A percentile compares a stretch with the other conserved stretches of the same genome.
These are phyloP conservation scores for Hyperopisus bebe DNA, from an alignment of 2,113 vertebrate genomes.

Conservation along the genomic window DNA sequence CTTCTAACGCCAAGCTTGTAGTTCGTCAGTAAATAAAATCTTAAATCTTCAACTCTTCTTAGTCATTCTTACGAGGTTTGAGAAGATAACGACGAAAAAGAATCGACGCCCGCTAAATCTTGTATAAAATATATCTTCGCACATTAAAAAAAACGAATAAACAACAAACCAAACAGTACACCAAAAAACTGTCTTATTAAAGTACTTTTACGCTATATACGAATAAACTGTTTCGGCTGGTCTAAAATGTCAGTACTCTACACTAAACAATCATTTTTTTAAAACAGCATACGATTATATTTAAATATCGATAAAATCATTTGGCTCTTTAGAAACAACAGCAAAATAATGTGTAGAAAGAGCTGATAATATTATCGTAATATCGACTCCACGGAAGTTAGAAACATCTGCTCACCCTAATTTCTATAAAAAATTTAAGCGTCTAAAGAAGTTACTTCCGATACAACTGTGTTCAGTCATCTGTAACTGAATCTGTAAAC, in stretches of 20 bases:
- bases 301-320: neutral
- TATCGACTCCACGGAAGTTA: neutral
- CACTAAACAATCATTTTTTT: neutral
- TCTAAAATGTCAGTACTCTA: neutral
- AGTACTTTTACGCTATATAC: neutral
- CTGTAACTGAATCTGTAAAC: neutral
- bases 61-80: constrained; percentile 16
- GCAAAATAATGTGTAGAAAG: neutral
- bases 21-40: constrained; percentile 15
- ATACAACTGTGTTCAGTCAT: neutral
- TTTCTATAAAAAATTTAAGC: constrained; percentile 1
- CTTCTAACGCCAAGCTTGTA: constrained; percentile 27
- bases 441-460: neutral
- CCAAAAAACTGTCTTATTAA: constrained; percentile 2
- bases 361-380: neutral
- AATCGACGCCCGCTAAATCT: neutral
- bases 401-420: neutral
- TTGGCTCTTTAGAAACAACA: neutral
- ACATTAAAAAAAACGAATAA: neutral
- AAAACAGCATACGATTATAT: neutral
- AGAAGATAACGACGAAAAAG: neutral
- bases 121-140: constrained; percentile 2
- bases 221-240: constrained; percentile 2
- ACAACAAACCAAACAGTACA: neutral
- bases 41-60: neutral